These are phyloP conservation scores for Tetramorium bicarinatum DNA, from an alignment of 2,888 invertebrate species.

Conservation along the genomic window DNA sequence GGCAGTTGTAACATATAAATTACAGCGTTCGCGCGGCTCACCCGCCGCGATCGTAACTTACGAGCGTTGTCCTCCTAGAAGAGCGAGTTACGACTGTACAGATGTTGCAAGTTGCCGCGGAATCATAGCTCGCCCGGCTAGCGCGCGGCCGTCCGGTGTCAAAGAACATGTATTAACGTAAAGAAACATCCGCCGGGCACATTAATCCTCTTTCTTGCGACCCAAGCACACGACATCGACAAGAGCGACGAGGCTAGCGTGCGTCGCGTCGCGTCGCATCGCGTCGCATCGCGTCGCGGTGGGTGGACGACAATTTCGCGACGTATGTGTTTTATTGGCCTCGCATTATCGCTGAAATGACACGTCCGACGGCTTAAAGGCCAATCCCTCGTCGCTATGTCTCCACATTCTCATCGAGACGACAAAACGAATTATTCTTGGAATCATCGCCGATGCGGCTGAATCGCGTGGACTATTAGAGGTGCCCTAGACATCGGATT, in stretches of 20 bases:
- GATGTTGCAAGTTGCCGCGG: conserved; percentile 62
- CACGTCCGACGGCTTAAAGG: conserved; percentile 26
- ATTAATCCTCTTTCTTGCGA: conserved; percentile 55
- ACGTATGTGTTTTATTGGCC: conserved; percentile 28
- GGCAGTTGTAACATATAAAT: conserved; percentile 76
- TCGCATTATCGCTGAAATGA: conserved; percentile 35
- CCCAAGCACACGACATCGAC: neutral
- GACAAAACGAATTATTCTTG: conserved; percentile 33
- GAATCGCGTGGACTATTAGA: conserved; percentile 63
- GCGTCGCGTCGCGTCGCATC: neutral
- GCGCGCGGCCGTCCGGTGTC: neutral
- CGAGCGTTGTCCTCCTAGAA: conserved; percentile 64
- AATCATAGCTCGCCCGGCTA: conserved; percentile 44
- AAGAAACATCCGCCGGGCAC: conserved; percentile 30
- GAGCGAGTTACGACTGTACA: conserved; percentile 65
- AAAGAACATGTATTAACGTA: conserved; percentile 50
- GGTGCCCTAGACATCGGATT: conserved; percentile 67
- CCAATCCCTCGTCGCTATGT: conserved; percentile 28
- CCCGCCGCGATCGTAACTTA: conserved; percentile 65
- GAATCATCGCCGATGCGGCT: conserved; percentile 26
- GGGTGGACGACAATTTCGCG: conserved; percentile 13
- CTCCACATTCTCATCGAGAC: neutral
- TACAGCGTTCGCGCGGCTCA: conserved; percentile 61
- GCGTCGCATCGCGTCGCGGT: neutral
- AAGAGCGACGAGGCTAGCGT: conserved; percentile 4